Percentiles rank a stretch among this genome's conserved stretches.
Conservation (phyloP, 2,113 vertebrate species). For the Actenoides lindsayi region DNA sequence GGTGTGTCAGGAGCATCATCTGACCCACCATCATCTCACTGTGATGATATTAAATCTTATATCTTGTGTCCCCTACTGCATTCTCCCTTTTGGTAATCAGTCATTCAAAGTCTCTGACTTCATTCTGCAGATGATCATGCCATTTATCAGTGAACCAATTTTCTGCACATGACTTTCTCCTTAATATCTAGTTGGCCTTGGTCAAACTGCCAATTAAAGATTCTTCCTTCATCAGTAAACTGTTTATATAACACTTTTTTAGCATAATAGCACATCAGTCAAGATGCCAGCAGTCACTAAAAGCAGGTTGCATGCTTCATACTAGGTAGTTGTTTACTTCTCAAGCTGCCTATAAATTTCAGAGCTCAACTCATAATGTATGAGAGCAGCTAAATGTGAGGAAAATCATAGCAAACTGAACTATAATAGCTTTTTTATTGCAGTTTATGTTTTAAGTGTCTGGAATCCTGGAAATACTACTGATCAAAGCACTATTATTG, state of each 20-base stretch:
- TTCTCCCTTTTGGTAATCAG: not conserved
- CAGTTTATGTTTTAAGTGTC: not conserved
- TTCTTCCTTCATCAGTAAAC: not conserved
- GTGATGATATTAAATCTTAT: not conserved
- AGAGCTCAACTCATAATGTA: not conserved
- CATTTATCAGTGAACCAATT: not conserved
- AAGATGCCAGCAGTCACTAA: not conserved
- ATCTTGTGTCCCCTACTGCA: not conserved
- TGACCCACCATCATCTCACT: not conserved
- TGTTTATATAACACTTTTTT: not conserved
- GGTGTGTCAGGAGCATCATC: not conserved
- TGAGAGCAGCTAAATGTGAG: not conserved
- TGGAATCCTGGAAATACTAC: not conserved
- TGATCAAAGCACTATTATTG: not conserved
- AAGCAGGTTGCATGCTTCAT: not conserved
- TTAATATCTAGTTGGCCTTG: not conserved
- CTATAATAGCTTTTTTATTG: not conserved
- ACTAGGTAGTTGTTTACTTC: not conserved
- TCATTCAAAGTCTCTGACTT: not conserved
- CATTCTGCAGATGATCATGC: not conserved
- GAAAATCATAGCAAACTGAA: not conserved
- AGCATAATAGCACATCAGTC: not conserved
- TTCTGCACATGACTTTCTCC: not conserved
- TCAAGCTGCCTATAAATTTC: not conserved
- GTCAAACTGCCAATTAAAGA: not conserved